Percentiles rank a stretch among this genome's conserved stretches.
Conservation (phyloP, 2,888 invertebrate genomes). For the Dorcus hopei region DNA sequence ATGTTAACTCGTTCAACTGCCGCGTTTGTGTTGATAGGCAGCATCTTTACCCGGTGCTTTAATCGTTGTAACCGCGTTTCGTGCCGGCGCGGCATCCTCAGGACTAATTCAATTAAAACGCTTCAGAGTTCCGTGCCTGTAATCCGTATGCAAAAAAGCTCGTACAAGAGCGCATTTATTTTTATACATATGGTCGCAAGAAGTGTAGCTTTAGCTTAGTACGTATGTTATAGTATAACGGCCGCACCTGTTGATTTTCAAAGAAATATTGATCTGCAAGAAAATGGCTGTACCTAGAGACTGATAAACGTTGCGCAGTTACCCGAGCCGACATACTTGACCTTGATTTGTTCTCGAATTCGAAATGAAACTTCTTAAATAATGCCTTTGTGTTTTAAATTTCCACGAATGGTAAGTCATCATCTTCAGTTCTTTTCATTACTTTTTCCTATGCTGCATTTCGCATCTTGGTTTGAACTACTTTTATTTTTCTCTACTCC, state of each 20-base stretch:
- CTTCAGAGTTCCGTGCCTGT: constrained; percentile 7
- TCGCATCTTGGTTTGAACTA: too few species aligned
- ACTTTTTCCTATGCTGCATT: too few species aligned
- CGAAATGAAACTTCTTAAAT: constrained; percentile 18
- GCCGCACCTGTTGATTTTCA: too few species aligned
- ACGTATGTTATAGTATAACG: too few species aligned
- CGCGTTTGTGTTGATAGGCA: neutral
- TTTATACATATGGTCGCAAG: neutral
- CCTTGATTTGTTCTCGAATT: neutral
- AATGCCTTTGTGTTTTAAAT: constrained; percentile 44
- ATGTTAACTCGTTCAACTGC: constrained; percentile 9
- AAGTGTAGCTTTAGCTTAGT: too few species aligned
- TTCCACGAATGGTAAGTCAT: constrained; percentile 48
- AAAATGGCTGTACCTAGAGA: too few species aligned
- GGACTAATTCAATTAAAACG: neutral
- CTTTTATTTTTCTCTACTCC: neutral
- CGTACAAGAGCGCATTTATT: neutral
- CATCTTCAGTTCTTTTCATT: too few species aligned
- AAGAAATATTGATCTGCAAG: too few species aligned
- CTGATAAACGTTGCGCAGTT: too few species aligned
- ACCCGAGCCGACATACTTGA: too few species aligned
- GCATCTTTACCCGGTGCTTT: neutral
- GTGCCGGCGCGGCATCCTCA: neutral
- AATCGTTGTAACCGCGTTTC: neutral
- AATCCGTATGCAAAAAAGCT: neutral